Evolutionary conservation across 2,797 vertebrate genomes (phyloP).

Genomic region (Anisognathus igniventris): DNA sequence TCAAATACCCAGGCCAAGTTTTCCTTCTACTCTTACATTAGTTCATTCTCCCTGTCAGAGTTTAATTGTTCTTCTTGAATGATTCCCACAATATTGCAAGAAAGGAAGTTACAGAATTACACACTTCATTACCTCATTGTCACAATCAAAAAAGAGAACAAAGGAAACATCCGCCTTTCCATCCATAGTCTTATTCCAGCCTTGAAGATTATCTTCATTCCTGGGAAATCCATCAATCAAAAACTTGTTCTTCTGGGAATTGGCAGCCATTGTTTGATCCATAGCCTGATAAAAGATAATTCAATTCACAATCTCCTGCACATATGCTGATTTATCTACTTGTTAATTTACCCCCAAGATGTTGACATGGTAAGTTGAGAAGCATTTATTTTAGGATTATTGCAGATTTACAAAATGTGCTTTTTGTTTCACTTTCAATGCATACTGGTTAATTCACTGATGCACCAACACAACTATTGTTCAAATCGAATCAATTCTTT

Average conservation of each 20-base stretch:
- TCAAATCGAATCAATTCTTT: background rate
- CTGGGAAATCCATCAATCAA: constrained; percentile 98
- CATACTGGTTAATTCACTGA: background rate
- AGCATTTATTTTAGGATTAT: background rate
- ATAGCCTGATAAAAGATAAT: constrained; percentile 82
- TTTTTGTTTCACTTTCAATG: background rate
- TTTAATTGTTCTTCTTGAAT: background rate
- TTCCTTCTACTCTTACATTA: background rate
- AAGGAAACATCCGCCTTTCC: constrained; percentile 91
- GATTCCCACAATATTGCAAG: background rate
- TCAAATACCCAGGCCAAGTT: background rate
- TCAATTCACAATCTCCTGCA: background rate
- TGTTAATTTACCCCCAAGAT: background rate
- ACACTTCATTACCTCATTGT: constrained; percentile 84
- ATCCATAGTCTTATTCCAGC: constrained; percentile 90
- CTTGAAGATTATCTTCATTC: constrained; percentile 94
- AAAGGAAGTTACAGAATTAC: background rate
- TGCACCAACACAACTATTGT: background rate
- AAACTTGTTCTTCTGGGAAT: constrained; percentile 87
- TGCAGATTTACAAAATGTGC: background rate
- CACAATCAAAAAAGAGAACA: constrained; percentile 96
- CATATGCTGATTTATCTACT: background rate
- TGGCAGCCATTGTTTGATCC: constrained; percentile 87
- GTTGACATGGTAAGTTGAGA: background rate
- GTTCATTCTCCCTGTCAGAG: background rate